Conservation (phyloP, 1,140 invertebrate genomes). For the Colletes latitarsis region DNA sequence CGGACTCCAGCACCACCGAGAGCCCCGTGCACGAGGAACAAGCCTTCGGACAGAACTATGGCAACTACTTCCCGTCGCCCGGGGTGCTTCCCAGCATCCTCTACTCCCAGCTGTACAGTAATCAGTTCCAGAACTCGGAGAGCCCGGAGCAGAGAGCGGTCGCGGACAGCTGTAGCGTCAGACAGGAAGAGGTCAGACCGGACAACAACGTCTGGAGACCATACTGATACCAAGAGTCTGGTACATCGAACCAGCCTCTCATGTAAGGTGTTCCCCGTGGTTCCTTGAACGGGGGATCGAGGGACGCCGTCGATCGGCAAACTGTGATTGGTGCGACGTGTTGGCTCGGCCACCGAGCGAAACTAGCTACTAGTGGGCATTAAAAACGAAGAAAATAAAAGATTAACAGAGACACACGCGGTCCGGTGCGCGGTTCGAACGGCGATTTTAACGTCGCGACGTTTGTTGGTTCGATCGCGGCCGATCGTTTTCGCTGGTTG, state of each 20-base stretch:
- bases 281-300: background rate
- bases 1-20: slow-evolving; percentile 91
- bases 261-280: background rate
- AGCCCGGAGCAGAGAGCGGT: slow-evolving; percentile 75
- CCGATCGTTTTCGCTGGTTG: slow-evolving; percentile 34
- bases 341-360: slow-evolving; percentile 33
- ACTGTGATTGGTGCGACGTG: slow-evolving; percentile 46
- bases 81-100: slow-evolving; percentile 88
- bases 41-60: slow-evolving; percentile 84
- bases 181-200: slow-evolving; percentile 80
- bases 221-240: slow-evolving; percentile 67
- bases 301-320: background rate
- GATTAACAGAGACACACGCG: background rate
- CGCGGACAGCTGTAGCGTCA: slow-evolving; percentile 76
- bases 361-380: slow-evolving; percentile 63
- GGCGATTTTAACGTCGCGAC: background rate
- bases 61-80: slow-evolving; percentile 85
- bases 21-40: slow-evolving; percentile 90
- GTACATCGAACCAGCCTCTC: slow-evolving; percentile 20
- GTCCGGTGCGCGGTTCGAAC: slow-evolving; percentile 21
- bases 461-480: background rate
- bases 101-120: slow-evolving; percentile 91
- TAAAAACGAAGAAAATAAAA: slow-evolving; percentile 29
- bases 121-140: slow-evolving; percentile 88
- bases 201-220: slow-evolving; percentile 80